A percentile compares a stretch with the other conserved stretches of the same genome.
phyloP scores from a whole-genome alignment of 2,888 invertebrate species.

The Acleris cristana region DNA sequence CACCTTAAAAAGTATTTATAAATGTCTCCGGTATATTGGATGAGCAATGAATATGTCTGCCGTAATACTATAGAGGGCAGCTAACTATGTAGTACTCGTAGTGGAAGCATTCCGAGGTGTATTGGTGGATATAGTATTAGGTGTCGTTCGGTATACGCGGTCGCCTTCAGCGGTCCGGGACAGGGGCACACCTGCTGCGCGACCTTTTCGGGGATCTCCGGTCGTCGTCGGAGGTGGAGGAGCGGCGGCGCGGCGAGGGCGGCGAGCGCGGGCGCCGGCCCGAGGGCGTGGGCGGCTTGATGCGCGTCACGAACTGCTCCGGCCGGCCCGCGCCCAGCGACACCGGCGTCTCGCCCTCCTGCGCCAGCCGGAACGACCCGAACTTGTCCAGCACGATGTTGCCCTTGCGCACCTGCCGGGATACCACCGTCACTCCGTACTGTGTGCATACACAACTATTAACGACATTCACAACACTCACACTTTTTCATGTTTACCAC shows the following conservation, averaged over 20 bases:
- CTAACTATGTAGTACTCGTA: too few relatives aligned
- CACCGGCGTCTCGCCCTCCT: constrained; percentile 80
- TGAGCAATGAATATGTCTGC: too few relatives aligned
- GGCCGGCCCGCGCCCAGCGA: constrained; percentile 76
- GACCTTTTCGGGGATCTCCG: constrained; percentile 67
- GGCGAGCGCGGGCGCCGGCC: constrained; percentile 73
- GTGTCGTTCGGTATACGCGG: too few relatives aligned
- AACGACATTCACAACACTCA: neutral
- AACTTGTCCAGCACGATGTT: constrained; percentile 89
- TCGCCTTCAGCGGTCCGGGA: too few relatives aligned
- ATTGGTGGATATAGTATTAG: too few relatives aligned
- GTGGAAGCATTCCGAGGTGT: too few relatives aligned
- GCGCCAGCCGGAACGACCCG: constrained; percentile 87
- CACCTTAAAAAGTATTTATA: too few relatives aligned
- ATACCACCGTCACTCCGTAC: neutral
- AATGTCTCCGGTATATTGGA: too few relatives aligned
- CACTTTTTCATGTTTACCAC: too few relatives aligned
- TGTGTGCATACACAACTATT: neutral
- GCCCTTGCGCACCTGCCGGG: constrained; percentile 77
- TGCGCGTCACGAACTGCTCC: constrained; percentile 80
- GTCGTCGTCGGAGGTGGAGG: constrained; percentile 71
- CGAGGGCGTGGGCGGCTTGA: constrained; percentile 71
- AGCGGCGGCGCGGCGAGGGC: constrained; percentile 73
- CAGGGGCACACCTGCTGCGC: constrained; percentile 64
- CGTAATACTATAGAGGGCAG: too few relatives aligned